These are phyloP conservation scores for Cepphus grylle DNA, from an alignment of 2,113 vertebrate genomes.

Conservation along the genomic window DNA sequence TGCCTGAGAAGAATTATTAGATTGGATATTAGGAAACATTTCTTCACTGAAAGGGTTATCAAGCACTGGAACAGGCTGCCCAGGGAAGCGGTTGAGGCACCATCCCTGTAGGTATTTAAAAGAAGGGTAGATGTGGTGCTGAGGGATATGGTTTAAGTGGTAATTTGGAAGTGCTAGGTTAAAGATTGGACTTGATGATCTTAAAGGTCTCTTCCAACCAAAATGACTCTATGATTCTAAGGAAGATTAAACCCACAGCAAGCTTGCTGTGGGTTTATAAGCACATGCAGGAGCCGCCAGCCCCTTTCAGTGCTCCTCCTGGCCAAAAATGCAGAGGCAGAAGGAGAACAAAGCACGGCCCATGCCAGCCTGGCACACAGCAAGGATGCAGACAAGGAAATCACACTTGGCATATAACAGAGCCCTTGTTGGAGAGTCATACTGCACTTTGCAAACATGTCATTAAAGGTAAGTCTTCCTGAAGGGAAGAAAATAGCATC, in stretches of 20 bases:
- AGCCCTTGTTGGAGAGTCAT: neutral
- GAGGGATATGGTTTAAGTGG: neutral
- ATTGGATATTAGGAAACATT: neutral
- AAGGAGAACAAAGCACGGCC: neutral
- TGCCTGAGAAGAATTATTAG: neutral
- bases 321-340: neutral
- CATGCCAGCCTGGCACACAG: neutral
- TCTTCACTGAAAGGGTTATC: neutral
- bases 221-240: neutral
- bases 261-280: neutral
- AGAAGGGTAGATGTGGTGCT: neutral
- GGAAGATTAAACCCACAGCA: neutral
- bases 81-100: neutral
- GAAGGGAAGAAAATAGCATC: neutral
- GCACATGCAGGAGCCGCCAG: neutral
- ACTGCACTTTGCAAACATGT: neutral
- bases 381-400: neutral
- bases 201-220: neutral
- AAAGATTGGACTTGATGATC: neutral
- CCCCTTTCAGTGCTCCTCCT: fast-evolving
- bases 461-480: neutral
- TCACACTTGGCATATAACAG: neutral
- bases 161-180: neutral
- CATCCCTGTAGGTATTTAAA: neutral
- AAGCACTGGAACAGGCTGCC: neutral